Evolutionary conservation across 2,888 invertebrate genomes (phyloP).

Genomic region (Petrophora chlorosata): DNA sequence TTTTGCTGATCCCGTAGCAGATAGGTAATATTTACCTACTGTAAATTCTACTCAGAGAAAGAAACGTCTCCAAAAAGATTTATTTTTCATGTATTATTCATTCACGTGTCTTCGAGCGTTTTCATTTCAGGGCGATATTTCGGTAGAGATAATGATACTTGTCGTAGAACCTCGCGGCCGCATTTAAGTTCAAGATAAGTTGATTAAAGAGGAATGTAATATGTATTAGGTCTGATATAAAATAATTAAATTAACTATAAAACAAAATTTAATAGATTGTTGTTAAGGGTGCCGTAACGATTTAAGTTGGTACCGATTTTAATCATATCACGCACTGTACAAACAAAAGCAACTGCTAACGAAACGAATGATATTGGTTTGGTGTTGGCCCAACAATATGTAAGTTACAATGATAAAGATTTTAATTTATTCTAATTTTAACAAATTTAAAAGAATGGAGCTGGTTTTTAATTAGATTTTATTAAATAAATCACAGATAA

Average conservation of each 20-base stretch:
- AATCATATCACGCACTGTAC: conserved; percentile 13
- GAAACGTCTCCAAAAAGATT: conserved; percentile 69
- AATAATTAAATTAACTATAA: background rate
- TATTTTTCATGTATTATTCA: conserved; percentile 81
- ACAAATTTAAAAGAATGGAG: no score
- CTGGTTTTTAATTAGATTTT: no score
- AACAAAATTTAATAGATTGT: no score
- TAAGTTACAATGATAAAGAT: no score
- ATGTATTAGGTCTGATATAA: background rate
- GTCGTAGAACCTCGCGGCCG: conserved; percentile 50
- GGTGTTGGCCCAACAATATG: no score
- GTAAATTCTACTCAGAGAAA: conserved; percentile 60
- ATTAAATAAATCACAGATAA: no score
- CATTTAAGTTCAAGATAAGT: conserved; percentile 32
- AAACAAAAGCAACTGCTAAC: conserved; percentile 9
- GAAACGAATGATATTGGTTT: conserved; percentile 7
- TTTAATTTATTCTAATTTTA: background rate
- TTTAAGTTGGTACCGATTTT: conserved; percentile 5
- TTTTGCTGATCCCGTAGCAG: conserved; percentile 49
- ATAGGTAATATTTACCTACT: conserved; percentile 63
- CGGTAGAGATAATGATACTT: conserved; percentile 73
- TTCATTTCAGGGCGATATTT: conserved; percentile 75
- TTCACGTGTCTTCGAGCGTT: conserved; percentile 72
- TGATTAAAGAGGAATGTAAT: no score
- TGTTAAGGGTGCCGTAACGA: background rate